These are phyloP conservation scores for Daktulosphaira vitifoliae DNA, from an alignment of 1,140 invertebrate genomes.

Conservation along the genomic window DNA sequence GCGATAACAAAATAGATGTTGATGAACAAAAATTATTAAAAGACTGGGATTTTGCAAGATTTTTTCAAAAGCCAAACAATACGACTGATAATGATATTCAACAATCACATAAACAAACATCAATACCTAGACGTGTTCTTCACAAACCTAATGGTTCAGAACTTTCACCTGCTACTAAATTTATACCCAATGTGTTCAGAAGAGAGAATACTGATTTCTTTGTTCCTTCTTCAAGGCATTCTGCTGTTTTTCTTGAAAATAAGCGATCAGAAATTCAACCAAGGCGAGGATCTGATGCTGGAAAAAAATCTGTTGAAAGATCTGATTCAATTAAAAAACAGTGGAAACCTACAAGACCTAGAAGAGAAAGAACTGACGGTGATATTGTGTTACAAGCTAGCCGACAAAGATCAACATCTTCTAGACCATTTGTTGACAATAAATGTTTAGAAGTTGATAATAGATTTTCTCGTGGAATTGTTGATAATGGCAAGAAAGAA, in stretches of 20 bases:
- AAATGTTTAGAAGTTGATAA: constrained; percentile 44
- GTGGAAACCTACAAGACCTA: constrained; percentile 48
- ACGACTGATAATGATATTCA: constrained; percentile 33
- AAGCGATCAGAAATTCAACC: constrained; percentile 49
- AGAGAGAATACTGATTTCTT: constrained; percentile 74
- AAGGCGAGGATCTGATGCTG: constrained; percentile 29
- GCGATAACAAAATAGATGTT: constrained; percentile 43
- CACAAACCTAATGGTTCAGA: constrained; percentile 40
- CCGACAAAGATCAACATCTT: constrained; percentile 39
- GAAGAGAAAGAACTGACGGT: constrained; percentile 76
- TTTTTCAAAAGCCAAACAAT: constrained; percentile 57
- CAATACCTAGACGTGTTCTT: constrained; percentile 7
- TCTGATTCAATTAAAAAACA: constrained; percentile 33
- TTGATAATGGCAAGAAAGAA: constrained; percentile 10
- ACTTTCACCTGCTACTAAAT: constrained; percentile 14
- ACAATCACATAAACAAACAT: constrained; percentile 8
- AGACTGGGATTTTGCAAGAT: constrained; percentile 74
- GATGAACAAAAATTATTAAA: constrained; percentile 65
- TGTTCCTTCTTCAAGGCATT: constrained; percentile 55
- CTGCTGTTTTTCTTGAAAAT: constrained; percentile 56
- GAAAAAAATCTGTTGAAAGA: constrained; percentile 26
- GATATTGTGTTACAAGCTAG: constrained; percentile 59
- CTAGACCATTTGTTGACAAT: constrained; percentile 44
- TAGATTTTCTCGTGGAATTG: constrained; percentile 33
- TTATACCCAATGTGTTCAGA: constrained; percentile 56